These are phyloP conservation scores for Drosophila ambigua DNA, from an alignment of 1,140 invertebrate species.

Conservation along the genomic window DNA sequence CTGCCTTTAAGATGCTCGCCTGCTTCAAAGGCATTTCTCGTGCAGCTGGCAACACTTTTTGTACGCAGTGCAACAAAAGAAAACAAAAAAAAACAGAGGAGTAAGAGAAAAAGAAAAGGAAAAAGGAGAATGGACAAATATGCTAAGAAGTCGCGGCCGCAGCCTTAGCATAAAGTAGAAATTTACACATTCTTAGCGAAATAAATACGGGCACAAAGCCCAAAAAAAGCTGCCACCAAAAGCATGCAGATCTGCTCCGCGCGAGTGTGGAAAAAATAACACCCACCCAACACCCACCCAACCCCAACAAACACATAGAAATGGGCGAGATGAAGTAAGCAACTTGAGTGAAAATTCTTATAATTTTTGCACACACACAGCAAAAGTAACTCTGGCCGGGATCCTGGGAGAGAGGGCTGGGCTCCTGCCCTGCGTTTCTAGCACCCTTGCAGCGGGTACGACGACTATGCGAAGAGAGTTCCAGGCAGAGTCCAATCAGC, in stretches of 20 bases:
- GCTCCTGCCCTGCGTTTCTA: no score
- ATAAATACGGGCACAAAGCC: slow-evolving; percentile 63
- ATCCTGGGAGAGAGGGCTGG: no score
- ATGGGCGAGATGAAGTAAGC: slow-evolving; percentile 44
- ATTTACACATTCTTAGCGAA: slow-evolving; percentile 81
- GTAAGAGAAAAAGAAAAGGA: slow-evolving; percentile 3
- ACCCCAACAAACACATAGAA: slow-evolving; percentile 15
- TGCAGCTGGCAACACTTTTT: neutral
- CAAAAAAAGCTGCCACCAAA: slow-evolving; percentile 6
- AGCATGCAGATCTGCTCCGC: slow-evolving; percentile 28
- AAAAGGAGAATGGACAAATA: slow-evolving; percentile 46
- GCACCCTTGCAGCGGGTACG: no score
- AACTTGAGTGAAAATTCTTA: slow-evolving; percentile 80
- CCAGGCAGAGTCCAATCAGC: no score
- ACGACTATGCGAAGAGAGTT: neutral
- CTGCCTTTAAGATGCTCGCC: neutral
- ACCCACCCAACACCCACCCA: neutral
- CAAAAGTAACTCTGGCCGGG: slow-evolving; percentile 39
- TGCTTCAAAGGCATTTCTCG: slow-evolving; percentile 26
- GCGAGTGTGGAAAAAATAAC: slow-evolving; percentile 40
- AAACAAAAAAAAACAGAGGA: slow-evolving; percentile 5
- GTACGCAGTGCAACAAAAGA: neutral
- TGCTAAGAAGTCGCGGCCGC: slow-evolving; percentile 75
- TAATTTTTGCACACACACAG: slow-evolving; percentile 66
- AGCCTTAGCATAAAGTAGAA: slow-evolving; percentile 76